phyloP scores from a whole-genome alignment of 2,888 invertebrate species.

The Pemphredon lugubris region DNA sequence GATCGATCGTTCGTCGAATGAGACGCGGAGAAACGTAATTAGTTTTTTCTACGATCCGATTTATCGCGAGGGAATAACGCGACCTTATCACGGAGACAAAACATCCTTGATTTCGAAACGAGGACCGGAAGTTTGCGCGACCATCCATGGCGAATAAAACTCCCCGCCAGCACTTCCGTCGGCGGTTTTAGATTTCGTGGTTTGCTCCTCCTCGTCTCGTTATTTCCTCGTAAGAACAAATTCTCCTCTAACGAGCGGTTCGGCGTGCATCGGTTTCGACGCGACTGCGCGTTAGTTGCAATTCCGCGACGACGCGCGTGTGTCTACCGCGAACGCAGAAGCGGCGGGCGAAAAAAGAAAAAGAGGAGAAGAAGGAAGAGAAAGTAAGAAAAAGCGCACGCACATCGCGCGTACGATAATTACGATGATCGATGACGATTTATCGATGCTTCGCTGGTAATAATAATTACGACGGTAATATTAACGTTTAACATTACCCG shows the following conservation, averaged over 20 bases:
- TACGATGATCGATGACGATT: conserved; percentile 50
- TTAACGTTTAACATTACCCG: conserved; percentile 61
- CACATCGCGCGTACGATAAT: conserved; percentile 54
- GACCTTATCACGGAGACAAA: neutral
- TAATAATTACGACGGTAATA: conserved; percentile 59
- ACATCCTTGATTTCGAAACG: neutral
- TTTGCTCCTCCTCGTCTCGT: too few relatives aligned
- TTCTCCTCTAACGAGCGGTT: too few relatives aligned
- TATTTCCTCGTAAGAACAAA: too few relatives aligned
- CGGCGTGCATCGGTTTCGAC: too few relatives aligned
- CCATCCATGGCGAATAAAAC: neutral
- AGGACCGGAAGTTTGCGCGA: neutral
- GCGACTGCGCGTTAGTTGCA: too few relatives aligned
- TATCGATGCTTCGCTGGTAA: conserved; percentile 57
- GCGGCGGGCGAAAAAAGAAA: neutral
- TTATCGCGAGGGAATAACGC: neutral
- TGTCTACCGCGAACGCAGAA: neutral
- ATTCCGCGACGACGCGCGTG: neutral
- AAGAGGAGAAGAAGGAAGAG: neutral
- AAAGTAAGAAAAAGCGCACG: conserved; percentile 29
- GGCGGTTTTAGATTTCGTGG: too few relatives aligned
- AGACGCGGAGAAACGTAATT: neutral
- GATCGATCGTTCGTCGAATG: neutral
- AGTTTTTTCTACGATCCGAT: neutral
- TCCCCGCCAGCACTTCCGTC: neutral